A percentile compares a stretch with the other conserved stretches of the same genome.
Evolutionary conservation across 2,888 invertebrate species (phyloP).

Genomic region (Dasypolia templi): DNA sequence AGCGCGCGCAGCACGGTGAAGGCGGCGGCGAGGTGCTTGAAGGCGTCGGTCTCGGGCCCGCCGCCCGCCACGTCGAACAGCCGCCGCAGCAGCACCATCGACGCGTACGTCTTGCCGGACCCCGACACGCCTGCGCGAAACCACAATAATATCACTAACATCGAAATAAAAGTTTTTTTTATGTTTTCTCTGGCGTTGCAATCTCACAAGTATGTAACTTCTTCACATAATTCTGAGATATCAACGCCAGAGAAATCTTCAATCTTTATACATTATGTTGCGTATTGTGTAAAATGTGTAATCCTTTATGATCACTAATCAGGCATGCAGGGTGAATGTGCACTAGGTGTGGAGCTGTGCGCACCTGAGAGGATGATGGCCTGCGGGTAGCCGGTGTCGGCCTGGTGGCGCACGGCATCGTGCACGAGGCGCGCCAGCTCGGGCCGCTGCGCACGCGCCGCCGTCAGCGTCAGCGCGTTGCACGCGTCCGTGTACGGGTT

Average conservation of each 20-base stretch:
- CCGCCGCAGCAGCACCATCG: constrained; percentile 96
- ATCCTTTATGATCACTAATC: background rate
- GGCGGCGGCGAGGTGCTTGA: constrained; percentile 98
- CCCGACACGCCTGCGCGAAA: constrained; percentile 94
- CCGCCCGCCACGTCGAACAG: constrained; percentile 98
- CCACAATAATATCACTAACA: background rate
- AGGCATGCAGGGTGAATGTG: background rate
- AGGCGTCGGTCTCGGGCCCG: constrained; percentile 98
- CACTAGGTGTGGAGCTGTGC: background rate
- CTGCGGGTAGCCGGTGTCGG: constrained; percentile 98
- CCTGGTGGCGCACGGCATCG: constrained; percentile 97
- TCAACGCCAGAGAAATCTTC: background rate
- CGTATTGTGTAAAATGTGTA: background rate
- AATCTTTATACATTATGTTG: background rate
- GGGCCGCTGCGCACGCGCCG: constrained; percentile 93
- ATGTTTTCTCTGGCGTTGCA: background rate
- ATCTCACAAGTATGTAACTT: background rate
- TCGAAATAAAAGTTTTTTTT: background rate
- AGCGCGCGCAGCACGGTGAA: constrained; percentile 98
- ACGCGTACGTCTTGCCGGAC: constrained; percentile 98
- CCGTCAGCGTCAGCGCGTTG: constrained; percentile 96
- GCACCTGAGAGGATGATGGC: constrained; percentile 97
- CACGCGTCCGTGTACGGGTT: constrained; percentile 97
- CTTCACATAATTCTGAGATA: background rate
- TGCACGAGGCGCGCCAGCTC: constrained; percentile 97